Evolutionary conservation across 2,888 invertebrate genomes (phyloP).

Genomic region (Archips crataeganus): DNA sequence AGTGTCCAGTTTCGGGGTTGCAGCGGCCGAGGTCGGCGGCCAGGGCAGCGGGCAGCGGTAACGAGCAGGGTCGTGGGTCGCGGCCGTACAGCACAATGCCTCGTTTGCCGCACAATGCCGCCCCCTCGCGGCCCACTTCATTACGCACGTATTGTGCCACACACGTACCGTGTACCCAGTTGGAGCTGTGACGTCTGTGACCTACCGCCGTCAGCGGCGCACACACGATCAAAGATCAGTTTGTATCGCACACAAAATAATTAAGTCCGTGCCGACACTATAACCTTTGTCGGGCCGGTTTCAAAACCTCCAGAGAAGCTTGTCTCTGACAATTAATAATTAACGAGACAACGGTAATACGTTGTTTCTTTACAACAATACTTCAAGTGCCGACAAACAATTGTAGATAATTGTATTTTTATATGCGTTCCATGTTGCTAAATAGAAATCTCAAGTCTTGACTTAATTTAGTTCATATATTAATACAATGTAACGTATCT

Average conservation of each 20-base stretch:
- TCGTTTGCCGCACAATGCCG: constrained; percentile 81
- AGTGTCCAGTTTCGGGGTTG: constrained; percentile 49
- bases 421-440: not conserved
- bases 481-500: constrained; percentile 11
- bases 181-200: constrained; percentile 65
- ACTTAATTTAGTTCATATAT: not conserved
- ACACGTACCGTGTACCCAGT: constrained; percentile 59
- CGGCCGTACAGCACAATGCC: constrained; percentile 68
- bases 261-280: constrained; percentile 17
- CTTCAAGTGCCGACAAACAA: constrained; percentile 6
- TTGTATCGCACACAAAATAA: constrained; percentile 23
- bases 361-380: constrained; percentile 18
- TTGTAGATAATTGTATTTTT: constrained; percentile 16
- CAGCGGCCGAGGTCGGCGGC: constrained; percentile 45
- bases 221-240: constrained; percentile 41
- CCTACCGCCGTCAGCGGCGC: constrained; percentile 70
- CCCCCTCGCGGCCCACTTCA: constrained; percentile 83
- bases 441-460: not conserved
- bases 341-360: constrained; percentile 20
- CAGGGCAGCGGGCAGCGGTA: constrained; percentile 62
- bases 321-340: constrained; percentile 33
- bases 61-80: constrained; percentile 77
- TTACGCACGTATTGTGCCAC: constrained; percentile 83
- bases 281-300: constrained; percentile 19
- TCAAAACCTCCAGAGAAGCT: constrained; percentile 8